These are phyloP conservation scores for Dorcus hopei DNA, from an alignment of 2,888 invertebrate genomes.

Conservation along the genomic window DNA sequence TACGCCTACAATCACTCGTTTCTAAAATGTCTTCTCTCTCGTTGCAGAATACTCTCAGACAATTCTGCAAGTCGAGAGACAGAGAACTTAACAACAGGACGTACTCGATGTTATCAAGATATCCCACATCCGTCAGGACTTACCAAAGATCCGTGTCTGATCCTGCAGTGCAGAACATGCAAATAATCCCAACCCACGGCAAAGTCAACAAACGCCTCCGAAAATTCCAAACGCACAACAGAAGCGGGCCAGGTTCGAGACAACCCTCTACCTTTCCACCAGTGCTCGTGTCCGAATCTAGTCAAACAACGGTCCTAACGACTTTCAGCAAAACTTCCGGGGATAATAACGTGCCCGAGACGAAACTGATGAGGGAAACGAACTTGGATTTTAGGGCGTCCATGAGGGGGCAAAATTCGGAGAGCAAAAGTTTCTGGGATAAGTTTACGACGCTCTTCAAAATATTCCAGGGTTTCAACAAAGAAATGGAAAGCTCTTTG, in stretches of 20 bases:
- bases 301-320: conserved; percentile 40
- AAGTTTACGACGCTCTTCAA: conserved; percentile 13
- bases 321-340: conserved; percentile 32
- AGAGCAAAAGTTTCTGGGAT: conserved; percentile 5
- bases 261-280: conserved; percentile 22
- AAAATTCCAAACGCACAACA: not conserved
- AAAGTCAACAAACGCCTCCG: not conserved
- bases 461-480: conserved; percentile 7
- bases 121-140: conserved; percentile 25
- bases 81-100: conserved; percentile 18
- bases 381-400: too few relatives aligned
- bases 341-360: conserved; percentile 7
- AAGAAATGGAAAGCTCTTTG: conserved; percentile 2
- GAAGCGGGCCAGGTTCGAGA: conserved; percentile 15
- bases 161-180: conserved; percentile 21
- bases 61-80: conserved; percentile 37
- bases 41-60: conserved; percentile 49
- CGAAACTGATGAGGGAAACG: conserved; percentile 36
- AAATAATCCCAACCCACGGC: conserved; percentile 1
- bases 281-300: conserved; percentile 38
- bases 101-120: conserved; percentile 28
- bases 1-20: too few relatives aligned
- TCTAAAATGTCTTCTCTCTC: conserved; percentile 13
- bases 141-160: conserved; percentile 19
- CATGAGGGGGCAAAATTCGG: too few relatives aligned